Base-by-base conservation (phyloP, 2,113 vertebrate genomes). In the Saimiri boliviensis region DNA sequence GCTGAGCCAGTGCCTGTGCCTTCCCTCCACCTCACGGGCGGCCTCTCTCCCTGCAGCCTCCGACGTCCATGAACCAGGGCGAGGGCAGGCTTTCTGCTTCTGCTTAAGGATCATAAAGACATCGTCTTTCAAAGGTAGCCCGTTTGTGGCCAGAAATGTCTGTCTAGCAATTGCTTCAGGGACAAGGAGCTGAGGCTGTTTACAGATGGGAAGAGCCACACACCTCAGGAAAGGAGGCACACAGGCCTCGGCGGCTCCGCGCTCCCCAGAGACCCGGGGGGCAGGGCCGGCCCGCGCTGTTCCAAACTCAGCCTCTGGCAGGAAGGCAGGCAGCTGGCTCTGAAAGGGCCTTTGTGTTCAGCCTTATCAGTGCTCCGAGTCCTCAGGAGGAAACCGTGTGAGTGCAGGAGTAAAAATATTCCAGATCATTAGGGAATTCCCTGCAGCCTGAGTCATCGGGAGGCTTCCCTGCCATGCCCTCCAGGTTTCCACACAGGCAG, bases 361-460 rank as follows among this genome's bases (percentile, higher is more conserved):
- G 95, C 85, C 98, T 98, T 98, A 98, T 98, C 98, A 49, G 95
- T 88, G 92, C 37, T 98, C 98, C 21, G 94, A 8, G 54, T 52
- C 89, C 60, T 79, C 40, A 2, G 97, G 35, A 99, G 99, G 99
- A 99, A 99, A 97, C 84, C 96, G 97, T 96, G 95, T 98, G 98
- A 98, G 92, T 98, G 99, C 99, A 99, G 99, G 99, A 99, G 98
- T 98, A 99, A 99, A 99, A 99, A 98, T 98, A 98, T 99, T 99
- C 99, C 97, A 93, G 98, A 98, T 99, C 99, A 99, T 99, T 96
- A 99, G 99, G 99, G 99, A 99, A 99, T 99, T 99, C 99, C 99
- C 99, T 99, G 98, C 98, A 97, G 97, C 54, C 97, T 99, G 99
- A 99, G 99, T 99, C 99, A 99, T 98, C 94, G 92, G 98, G 97